Conservation (phyloP, 2,888 invertebrate species). For the Cabera pusaria region DNA sequence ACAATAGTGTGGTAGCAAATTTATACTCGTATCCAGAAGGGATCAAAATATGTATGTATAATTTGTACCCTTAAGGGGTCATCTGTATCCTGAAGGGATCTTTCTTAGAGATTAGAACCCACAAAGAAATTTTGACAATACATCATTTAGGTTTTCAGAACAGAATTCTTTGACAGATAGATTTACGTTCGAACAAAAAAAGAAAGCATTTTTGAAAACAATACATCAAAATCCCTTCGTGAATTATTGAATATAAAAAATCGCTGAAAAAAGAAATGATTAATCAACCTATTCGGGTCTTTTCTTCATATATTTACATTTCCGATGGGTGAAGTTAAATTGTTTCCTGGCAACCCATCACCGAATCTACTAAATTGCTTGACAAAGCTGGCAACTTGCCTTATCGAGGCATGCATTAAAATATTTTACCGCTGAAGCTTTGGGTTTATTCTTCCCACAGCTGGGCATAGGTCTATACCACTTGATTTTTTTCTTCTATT, state of each 20-base stretch:
- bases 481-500: no score
- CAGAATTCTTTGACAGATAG: no score
- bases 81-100: constrained; percentile 19
- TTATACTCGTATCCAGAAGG: constrained; percentile 3
- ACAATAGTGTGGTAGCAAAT: background rate
- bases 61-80: background rate
- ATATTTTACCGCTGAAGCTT: constrained; percentile 22
- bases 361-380: constrained; percentile 29
- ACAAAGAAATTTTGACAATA: constrained; percentile 11
- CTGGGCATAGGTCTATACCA: constrained; percentile 6
- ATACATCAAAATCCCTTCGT: constrained; percentile 8
- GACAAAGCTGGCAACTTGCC: constrained; percentile 25
- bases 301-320: constrained; percentile 19
- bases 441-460: background rate
- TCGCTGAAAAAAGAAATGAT: constrained; percentile 41
- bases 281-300: constrained; percentile 29
- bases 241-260: constrained; percentile 2
- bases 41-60: constrained; percentile 3
- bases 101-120: constrained; percentile 7
- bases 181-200: no score
- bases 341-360: constrained; percentile 37
- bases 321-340: constrained; percentile 1
- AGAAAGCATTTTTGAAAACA: no score
- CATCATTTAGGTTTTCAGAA: no score
- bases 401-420: constrained; percentile 40